Percentiles rank a stretch among this genome's conserved stretches.
phyloP scores from a whole-genome alignment of 2,888 invertebrate species.

The Hypena proboscidalis region DNA sequence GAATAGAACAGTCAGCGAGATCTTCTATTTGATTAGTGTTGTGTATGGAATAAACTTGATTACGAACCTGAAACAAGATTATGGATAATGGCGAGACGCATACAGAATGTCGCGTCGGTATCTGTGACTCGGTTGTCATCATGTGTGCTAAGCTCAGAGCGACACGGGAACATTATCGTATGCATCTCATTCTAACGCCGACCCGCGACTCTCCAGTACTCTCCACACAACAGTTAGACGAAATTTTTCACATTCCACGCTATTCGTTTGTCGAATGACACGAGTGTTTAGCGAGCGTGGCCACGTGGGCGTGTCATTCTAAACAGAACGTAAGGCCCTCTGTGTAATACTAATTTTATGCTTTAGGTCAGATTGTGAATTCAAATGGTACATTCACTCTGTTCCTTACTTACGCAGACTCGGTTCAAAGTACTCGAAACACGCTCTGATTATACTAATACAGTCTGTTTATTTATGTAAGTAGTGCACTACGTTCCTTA shows the following conservation, averaged over 20 bases:
- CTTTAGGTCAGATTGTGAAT: slow-evolving; percentile 13
- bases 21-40: slow-evolving; percentile 32
- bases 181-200: slow-evolving; percentile 49
- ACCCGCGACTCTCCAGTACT: slow-evolving; percentile 40
- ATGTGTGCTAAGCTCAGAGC: slow-evolving; percentile 43
- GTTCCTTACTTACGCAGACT: slow-evolving; percentile 9
- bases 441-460: slow-evolving; percentile 28
- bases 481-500: slow-evolving; percentile 26
- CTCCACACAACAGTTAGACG: slow-evolving; percentile 66
- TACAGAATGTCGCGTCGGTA: slow-evolving; percentile 34
- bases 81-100: slow-evolving; percentile 39
- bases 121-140: slow-evolving; percentile 44
- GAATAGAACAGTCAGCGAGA: slow-evolving; percentile 17
- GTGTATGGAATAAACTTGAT: slow-evolving; percentile 28
- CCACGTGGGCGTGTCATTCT: slow-evolving; percentile 53
- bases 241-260: slow-evolving; percentile 71
- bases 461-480: slow-evolving; percentile 38
- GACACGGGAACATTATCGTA: slow-evolving; percentile 46
- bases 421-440: slow-evolving; percentile 18
- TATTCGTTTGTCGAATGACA: slow-evolving; percentile 53
- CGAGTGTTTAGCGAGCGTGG: slow-evolving; percentile 51
- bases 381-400: slow-evolving; percentile 14
- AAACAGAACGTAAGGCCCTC: slow-evolving; percentile 22
- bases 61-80: slow-evolving; percentile 49
- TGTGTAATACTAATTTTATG: slow-evolving; percentile 19